Percentiles rank a stretch among this genome's conserved stretches.
These are phyloP conservation scores for Tetanocera ferruginea DNA, from an alignment of 2,888 invertebrate species.

Conservation along the genomic window DNA sequence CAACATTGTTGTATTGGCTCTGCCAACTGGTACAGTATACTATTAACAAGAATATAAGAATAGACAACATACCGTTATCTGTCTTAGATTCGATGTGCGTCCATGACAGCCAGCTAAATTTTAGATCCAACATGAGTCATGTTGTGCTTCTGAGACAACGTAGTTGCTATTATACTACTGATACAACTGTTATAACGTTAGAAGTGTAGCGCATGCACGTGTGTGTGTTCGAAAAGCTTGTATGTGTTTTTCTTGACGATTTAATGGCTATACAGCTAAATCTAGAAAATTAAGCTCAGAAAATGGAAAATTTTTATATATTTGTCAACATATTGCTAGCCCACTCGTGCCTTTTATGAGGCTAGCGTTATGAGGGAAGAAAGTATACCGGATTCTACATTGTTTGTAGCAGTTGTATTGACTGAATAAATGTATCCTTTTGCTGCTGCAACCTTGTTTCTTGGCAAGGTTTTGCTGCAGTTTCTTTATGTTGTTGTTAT, in stretches of 20 bases:
- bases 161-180: too few species aligned
- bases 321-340: background rate
- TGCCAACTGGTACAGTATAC: too few species aligned
- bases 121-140: too few species aligned
- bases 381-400: background rate
- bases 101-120: too few species aligned
- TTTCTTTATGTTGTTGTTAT: conserved; percentile 55
- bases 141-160: too few species aligned
- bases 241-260: background rate
- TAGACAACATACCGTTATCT: too few species aligned
- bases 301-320: conserved; percentile 6
- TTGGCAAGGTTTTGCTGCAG: background rate
- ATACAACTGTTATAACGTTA: too few species aligned
- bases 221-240: background rate
- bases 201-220: background rate
- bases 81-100: too few species aligned
- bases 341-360: background rate
- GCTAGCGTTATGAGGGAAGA: background rate
- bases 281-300: background rate
- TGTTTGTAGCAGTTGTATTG: background rate
- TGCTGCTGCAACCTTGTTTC: background rate
- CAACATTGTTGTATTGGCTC: too few species aligned
- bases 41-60: too few species aligned
- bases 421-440: background rate
- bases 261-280: background rate